These are phyloP conservation scores for Nymphalis urticae DNA, from an alignment of 2,888 invertebrate species.

Conservation along the genomic window DNA sequence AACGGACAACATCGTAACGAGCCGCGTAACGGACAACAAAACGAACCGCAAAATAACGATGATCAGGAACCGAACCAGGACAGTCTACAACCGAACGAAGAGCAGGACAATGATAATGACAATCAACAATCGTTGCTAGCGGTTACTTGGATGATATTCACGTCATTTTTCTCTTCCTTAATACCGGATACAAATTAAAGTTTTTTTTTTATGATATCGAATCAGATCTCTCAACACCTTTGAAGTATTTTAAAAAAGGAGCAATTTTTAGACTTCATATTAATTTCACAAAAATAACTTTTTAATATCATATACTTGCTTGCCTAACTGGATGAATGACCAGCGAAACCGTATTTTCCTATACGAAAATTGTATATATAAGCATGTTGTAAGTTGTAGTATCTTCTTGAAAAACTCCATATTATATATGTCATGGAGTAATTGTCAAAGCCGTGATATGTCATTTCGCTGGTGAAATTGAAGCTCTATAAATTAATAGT, in stretches of 20 bases:
- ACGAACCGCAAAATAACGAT: constrained; percentile 24
- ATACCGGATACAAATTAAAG: constrained; percentile 90
- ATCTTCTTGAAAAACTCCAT: neutral
- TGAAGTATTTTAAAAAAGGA: neutral
- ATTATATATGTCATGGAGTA: too few relatives aligned
- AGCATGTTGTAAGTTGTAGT: neutral
- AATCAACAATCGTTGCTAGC: constrained; percentile 81
- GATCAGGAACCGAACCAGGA: constrained; percentile 45
- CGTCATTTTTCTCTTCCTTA: constrained; percentile 96
- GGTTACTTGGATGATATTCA: constrained; percentile 93
- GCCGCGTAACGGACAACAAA: neutral
- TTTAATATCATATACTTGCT: neutral
- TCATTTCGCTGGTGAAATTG: too few relatives aligned
- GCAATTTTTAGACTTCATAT: too few relatives aligned
- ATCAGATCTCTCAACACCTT: constrained; percentile 1
- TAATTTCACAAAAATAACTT: too few relatives aligned
- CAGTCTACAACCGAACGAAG: constrained; percentile 39
- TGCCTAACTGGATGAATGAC: neutral
- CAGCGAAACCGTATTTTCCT: neutral
- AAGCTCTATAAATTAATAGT: too few relatives aligned
- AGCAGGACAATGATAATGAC: constrained; percentile 45
- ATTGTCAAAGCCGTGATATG: too few relatives aligned
- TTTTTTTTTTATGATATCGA: constrained; percentile 7
- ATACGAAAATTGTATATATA: neutral
- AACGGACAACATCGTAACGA: constrained; percentile 36